phyloP scores from a whole-genome alignment of 1,140 invertebrate species.

The Galleria mellonella region DNA sequence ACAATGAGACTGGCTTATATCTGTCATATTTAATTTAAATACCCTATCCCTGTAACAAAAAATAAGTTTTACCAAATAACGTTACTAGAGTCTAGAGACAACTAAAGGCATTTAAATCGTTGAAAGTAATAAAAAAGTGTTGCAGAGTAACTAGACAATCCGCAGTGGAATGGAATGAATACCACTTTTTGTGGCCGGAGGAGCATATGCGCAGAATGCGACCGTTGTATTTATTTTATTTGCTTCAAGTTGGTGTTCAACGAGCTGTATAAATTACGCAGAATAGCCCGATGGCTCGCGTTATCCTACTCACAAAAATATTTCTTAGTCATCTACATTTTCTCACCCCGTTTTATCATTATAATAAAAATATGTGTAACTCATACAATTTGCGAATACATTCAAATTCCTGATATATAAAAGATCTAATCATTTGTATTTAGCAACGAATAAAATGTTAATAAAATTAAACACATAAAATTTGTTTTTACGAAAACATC shows the following conservation, averaged over 20 bases:
- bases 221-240: slow-evolving; percentile 21
- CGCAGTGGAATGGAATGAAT: slow-evolving; percentile 19
- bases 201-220: slow-evolving; percentile 24
- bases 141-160: slow-evolving; percentile 21
- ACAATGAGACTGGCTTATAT: slow-evolving; percentile 82
- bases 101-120: slow-evolving; percentile 9
- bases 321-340: slow-evolving; percentile 2
- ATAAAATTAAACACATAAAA: too few relatives aligned
- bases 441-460: too few relatives aligned
- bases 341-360: neutral
- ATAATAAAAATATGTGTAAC: too few relatives aligned
- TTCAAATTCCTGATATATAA: too few relatives aligned
- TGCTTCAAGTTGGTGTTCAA: slow-evolving; percentile 23
- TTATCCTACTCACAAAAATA: slow-evolving; percentile 13
- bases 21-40: slow-evolving; percentile 80
- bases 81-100: too few relatives aligned
- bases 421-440: too few relatives aligned
- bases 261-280: slow-evolving; percentile 28
- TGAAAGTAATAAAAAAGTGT: slow-evolving; percentile 13
- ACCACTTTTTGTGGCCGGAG: slow-evolving; percentile 17
- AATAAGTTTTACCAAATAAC: neutral
- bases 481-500: too few relatives aligned
- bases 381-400: too few relatives aligned
- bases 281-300: slow-evolving; percentile 16
- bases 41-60: slow-evolving; percentile 81